phyloP scores from a whole-genome alignment of 2,113 vertebrate genomes.

The Tricholaema leucomelas region DNA sequence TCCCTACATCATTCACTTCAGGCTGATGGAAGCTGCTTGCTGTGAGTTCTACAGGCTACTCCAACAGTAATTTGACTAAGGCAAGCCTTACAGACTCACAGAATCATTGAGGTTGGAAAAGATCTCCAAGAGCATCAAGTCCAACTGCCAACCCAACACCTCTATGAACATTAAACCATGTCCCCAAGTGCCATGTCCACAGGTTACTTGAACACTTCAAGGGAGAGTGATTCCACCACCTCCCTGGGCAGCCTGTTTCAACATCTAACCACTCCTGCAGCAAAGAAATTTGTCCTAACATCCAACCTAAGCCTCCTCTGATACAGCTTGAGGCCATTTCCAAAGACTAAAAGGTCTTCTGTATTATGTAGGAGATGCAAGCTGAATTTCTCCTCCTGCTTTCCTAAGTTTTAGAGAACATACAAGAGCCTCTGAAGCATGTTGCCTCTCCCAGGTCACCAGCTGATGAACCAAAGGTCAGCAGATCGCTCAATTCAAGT shows the following conservation, averaged over 20 bases:
- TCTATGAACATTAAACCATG: no score
- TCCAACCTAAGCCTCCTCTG: no score
- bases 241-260: no score
- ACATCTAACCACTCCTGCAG: no score
- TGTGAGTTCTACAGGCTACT: background rate
- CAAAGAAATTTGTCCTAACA: no score
- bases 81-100: background rate
- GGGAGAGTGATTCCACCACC: no score
- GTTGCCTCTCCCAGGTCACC: background rate
- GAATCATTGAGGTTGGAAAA: no score
- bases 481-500: background rate
- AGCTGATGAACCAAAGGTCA: background rate
- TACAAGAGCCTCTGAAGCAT: background rate
- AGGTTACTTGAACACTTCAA: no score
- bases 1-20: background rate
- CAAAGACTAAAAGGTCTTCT: background rate
- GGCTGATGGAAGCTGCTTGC: background rate
- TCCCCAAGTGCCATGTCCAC: no score
- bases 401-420: background rate
- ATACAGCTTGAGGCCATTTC: no score
- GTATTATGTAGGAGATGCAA: background rate
- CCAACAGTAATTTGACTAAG: background rate
- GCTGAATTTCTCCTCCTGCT: background rate
- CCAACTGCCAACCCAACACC: no score
- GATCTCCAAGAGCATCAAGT: no score